Base-by-base conservation (phyloP, 2,888 invertebrate genomes). In the Polyommatus iphigenia region DNA sequence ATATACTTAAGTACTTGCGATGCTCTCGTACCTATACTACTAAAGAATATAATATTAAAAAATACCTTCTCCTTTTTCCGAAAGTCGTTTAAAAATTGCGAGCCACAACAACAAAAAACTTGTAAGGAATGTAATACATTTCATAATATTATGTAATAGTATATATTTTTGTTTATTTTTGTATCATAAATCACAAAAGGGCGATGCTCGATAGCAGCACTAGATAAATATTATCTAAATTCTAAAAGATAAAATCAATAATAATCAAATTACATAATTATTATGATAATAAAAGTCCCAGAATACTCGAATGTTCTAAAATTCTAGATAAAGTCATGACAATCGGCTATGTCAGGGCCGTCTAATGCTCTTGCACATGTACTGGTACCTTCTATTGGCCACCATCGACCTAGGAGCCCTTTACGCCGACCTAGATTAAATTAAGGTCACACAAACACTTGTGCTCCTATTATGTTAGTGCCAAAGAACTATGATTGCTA, bases 381-480 rank as follows among this genome's bases (percentile, higher is more conserved):
- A 71, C 32, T 41, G 41, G 71, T 41, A 72, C 41, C 36, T 72
- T 72, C 72, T 72, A 72, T n/a, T 72, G 41, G 36, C 72, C 13
- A 72, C 72, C 72, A 72, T 72, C 75, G 50, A 75, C 75, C 24
- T 75, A 29, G 29, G 75, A 50, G 75, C 54, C 50, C 75, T 75
- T 75, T 54, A 75, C 50, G 75, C 24, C 24, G 75, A 46, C 73
- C 50, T 75, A 75, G 75, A 75, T 75, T 75, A 54, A 3, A 75
- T 75, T 54, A 54, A 75, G 75, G 75, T 75, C 50, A 75, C 18
- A 75, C 20, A 41, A 24, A 73, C 75, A 24, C 75, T 18, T 75
- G 73, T 46, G 46, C 20, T 73, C 15, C 29, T 75, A 24, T 54
- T 75, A 75, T 18, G 54, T 67, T 67, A 7, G 29, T 18, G 29